A percentile compares a stretch with the other conserved stretches of the same genome.
phyloP scores from a whole-genome alignment of 2,888 invertebrate species.

The Colostygia pectinataria region DNA sequence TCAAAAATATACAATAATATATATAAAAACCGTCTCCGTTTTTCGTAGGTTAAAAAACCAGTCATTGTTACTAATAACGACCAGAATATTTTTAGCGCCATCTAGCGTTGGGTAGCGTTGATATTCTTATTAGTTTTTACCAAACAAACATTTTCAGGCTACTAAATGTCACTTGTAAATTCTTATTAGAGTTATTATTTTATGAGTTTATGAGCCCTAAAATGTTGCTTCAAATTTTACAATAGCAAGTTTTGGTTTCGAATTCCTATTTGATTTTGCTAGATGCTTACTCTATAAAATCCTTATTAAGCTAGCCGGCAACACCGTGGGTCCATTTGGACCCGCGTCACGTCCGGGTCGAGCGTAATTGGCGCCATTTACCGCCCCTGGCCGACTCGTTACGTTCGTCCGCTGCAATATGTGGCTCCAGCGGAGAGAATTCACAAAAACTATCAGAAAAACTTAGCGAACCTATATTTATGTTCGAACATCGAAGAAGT shows the following conservation, averaged over 20 bases:
- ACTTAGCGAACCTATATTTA: too few relatives aligned
- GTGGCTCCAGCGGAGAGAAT: conserved; percentile 13
- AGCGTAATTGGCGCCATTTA: conserved; percentile 80
- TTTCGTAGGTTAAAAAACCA: too few relatives aligned
- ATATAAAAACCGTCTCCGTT: too few relatives aligned
- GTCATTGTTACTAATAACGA: too few relatives aligned
- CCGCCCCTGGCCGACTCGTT: conserved; percentile 58
- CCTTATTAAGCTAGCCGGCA: conserved; percentile 43
- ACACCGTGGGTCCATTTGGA: conserved; percentile 54
- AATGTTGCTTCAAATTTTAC: conserved; percentile 11
- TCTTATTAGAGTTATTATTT: conserved; percentile 27
- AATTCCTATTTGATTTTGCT: too few relatives aligned
- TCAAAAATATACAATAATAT: too few relatives aligned
- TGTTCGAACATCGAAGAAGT: neutral
- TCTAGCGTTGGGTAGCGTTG: conserved; percentile 47
- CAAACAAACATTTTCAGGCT: neutral
- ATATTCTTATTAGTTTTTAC: conserved; percentile 7
- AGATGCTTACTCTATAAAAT: too few relatives aligned
- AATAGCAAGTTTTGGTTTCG: too few relatives aligned
- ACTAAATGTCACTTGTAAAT: conserved; percentile 37
- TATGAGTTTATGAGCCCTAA: conserved; percentile 15
- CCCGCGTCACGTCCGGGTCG: conserved; percentile 74
- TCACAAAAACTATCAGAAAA: conserved; percentile 21
- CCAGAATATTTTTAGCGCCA: conserved; percentile 33
- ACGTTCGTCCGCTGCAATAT: conserved; percentile 32